Percentiles rank a stretch among this genome's conserved stretches.
These are phyloP conservation scores for Heterodera schachtii DNA, from an alignment of 1,140 invertebrate species.

Conservation along the genomic window DNA sequence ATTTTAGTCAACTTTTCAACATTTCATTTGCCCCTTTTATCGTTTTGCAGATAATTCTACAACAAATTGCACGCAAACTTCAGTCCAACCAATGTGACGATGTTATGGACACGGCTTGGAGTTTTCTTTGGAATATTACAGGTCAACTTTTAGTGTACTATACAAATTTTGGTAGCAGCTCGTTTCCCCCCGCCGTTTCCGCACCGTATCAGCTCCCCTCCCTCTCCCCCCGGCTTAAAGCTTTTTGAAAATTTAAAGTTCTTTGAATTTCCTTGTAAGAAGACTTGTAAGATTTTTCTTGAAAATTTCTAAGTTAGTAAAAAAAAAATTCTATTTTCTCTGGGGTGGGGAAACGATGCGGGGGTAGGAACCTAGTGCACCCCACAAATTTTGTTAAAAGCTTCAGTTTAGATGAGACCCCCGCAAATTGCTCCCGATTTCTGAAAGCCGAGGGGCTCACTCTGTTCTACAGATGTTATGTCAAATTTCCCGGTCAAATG, in stretches of 20 bases:
- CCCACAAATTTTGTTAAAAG: constrained; percentile 11
- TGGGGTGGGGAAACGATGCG: too few relatives aligned
- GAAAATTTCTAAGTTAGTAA: too few relatives aligned
- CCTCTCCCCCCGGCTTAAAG: too few relatives aligned
- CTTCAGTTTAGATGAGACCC: constrained; percentile 58
- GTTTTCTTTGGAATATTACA: constrained; percentile 92
- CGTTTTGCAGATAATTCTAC: constrained; percentile 48
- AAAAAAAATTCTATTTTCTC: too few relatives aligned
- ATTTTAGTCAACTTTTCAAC: not conserved
- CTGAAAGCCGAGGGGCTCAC: constrained; percentile 51
- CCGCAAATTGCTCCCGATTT: constrained; percentile 60
- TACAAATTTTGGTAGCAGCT: too few relatives aligned
- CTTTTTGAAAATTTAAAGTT: too few relatives aligned
- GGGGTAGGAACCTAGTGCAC: not conserved
- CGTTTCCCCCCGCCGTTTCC: too few relatives aligned
- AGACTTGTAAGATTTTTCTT: too few relatives aligned
- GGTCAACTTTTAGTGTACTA: constrained; percentile 56
- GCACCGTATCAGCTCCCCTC: too few relatives aligned
- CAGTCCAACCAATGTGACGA: constrained; percentile 78
- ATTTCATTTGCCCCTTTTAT: not conserved
- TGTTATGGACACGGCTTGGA: constrained; percentile 95
- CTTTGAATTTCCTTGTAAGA: too few relatives aligned
- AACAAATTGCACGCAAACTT: constrained; percentile 60
- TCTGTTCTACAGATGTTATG: constrained; percentile 56
- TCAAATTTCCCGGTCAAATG: constrained; percentile 47